phyloP scores from a whole-genome alignment of 1,140 invertebrate species.

The Papilio aristodemus region DNA sequence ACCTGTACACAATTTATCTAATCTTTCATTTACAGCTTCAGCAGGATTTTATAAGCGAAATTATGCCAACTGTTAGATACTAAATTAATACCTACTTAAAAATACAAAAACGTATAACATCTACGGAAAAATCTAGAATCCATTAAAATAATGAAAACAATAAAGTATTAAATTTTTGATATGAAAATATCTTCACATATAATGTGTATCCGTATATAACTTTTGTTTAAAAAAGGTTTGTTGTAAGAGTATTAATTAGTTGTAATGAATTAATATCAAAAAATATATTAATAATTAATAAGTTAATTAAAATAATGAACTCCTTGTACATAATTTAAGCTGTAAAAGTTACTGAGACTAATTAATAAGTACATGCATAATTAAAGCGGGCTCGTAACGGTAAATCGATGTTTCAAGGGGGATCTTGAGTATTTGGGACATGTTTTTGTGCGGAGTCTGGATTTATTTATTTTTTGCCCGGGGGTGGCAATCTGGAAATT shows the following conservation, averaged over 20 bases:
- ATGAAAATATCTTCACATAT: too few species aligned
- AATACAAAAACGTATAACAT: too few species aligned
- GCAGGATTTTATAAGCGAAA: neutral
- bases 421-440: conserved; percentile 33
- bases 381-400: conserved; percentile 12
- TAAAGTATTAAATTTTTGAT: too few species aligned
- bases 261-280: conserved; percentile 4
- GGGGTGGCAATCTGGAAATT: conserved; percentile 78
- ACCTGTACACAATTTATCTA: conserved; percentile 28
- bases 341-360: conserved; percentile 4
- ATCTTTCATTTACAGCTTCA: conserved; percentile 6
- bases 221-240: too few species aligned
- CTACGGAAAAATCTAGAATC: too few species aligned
- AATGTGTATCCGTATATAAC: too few species aligned
- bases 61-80: neutral
- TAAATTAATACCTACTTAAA: neutral
- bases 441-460: conserved; percentile 36
- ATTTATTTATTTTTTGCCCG: conserved; percentile 73
- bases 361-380: conserved; percentile 18
- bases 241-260: neutral
- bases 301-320: conserved; percentile 13
- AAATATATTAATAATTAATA: neutral
- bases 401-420: conserved; percentile 34
- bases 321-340: neutral
- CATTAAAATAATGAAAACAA: too few species aligned